Evolutionary conservation across 2,797 vertebrate species (phyloP), one percentile per base, ranked within the genome.

Genomic region (Trachurus trachurus): DNA sequence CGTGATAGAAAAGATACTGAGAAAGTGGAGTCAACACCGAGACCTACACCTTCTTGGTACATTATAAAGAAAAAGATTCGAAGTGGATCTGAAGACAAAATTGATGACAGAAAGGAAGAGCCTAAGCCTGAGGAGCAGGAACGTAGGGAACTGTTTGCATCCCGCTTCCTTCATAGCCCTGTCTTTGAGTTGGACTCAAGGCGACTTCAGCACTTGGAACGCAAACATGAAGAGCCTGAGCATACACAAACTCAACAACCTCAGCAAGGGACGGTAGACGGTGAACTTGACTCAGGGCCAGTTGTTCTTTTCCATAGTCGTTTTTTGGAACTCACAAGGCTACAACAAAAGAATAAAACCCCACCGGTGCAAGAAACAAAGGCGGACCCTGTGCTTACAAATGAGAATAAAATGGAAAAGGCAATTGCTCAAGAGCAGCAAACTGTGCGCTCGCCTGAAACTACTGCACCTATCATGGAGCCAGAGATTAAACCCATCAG

Each of bases 61-160:
- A 97, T 98, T 96, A 99, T 98, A 91, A 99, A 98, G 95, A 99
- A 99, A 87, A 99, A 99, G 92, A 98, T 96, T 73, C 93, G 97
- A 82, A 98, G 96, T 0, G 98, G 98, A 83, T 97, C 98, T 0
- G 98, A 98, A 88, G 98, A 98, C 45, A 99, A 99, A 91, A 87
- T 97, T 76, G 98, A 98, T 40, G 98, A 99, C 79, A 95, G 98
- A 75, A 99, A 99, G 76, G 98, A 98, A 65, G 98, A 99, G 66
- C 97, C 97, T 66, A 99, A 99, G 85, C 97, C 97, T 37, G 98
- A 98, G 53, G 98, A 99, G 61, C 98, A 97, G 12, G 98, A 99
- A 89, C 95, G 97, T 16, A 96, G 97, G 75, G 98, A 99, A 63
- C 90, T 99, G 5, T 99, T 99, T 60, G 98, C 98, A 0, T 99